These are phyloP conservation scores for Rotaria sp. DNA, from an alignment of 2,888 invertebrate genomes.

Conservation along the genomic window DNA sequence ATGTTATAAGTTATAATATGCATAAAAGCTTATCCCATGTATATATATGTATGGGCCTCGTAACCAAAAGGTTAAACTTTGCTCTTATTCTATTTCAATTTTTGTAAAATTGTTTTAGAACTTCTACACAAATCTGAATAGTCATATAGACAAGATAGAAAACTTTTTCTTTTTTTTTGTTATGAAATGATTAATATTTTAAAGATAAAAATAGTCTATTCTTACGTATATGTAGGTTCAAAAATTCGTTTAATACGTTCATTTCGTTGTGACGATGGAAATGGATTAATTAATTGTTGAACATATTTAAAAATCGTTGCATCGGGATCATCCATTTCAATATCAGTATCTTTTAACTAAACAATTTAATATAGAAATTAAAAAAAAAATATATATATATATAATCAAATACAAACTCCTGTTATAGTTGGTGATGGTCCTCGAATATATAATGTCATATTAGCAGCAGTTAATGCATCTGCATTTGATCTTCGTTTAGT, in stretches of 20 bases:
- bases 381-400: not conserved
- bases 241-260: constrained; percentile 72
- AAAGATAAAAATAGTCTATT: not conserved
- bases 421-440: not conserved
- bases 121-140: too few relatives aligned
- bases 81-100: too few relatives aligned
- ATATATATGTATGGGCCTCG: too few relatives aligned
- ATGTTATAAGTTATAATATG: too few relatives aligned
- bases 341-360: constrained; percentile 68
- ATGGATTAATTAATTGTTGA: constrained; percentile 72
- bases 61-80: too few relatives aligned
- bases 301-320: constrained; percentile 90
- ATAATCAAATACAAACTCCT: not conserved
- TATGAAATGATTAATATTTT: too few relatives aligned
- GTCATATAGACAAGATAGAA: too few relatives aligned
- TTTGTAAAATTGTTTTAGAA: too few relatives aligned
- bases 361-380: not conserved
- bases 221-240: constrained; percentile 81
- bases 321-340: constrained; percentile 72
- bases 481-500: not conserved
- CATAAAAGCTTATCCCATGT: too few relatives aligned
- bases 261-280: constrained; percentile 66
- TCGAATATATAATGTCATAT: constrained; percentile 19
- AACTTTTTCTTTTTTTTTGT: too few relatives aligned
- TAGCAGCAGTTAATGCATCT: not conserved